Evolutionary conservation across 2,113 vertebrate species (phyloP).

Genomic region (Dicentrarchus labrax): DNA sequence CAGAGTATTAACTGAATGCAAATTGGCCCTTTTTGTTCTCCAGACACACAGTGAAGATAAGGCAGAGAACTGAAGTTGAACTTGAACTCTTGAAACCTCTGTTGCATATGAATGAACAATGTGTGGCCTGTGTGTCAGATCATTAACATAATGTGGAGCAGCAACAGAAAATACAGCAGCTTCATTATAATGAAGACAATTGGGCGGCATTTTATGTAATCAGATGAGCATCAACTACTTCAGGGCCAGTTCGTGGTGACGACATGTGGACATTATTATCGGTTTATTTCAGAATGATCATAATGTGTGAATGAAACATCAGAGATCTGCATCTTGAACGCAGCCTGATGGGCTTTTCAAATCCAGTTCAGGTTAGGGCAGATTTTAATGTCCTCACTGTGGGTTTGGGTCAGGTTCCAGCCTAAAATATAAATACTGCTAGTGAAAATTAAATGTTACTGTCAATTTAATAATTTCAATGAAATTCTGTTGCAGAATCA

Average conservation of each 20-base stretch:
- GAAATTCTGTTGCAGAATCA: too few relatives aligned
- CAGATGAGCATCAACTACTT: background rate
- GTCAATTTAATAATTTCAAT: too few relatives aligned
- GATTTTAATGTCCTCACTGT: background rate
- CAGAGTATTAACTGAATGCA: background rate
- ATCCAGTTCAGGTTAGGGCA: too few relatives aligned
- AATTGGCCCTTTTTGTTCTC: background rate
- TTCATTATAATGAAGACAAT: conserved; percentile 23
- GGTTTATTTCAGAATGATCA: background rate
- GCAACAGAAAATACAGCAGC: background rate
- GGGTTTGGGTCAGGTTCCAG: background rate
- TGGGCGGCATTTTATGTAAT: background rate
- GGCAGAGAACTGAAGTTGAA: conserved; percentile 22
- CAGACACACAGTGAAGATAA: background rate
- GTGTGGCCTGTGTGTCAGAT: background rate
- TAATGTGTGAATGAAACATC: background rate
- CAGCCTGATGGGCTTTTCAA: too few relatives aligned
- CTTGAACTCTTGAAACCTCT: conserved; percentile 1
- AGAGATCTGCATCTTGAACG: too few relatives aligned
- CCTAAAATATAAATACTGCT: too few relatives aligned
- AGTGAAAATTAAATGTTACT: too few relatives aligned
- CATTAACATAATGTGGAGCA: conserved; percentile 24
- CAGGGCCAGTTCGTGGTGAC: background rate
- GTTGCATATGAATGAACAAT: conserved; percentile 43
- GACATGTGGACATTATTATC: background rate